These are phyloP conservation scores for Melanotaenia duboulayi DNA, from an alignment of 2,113 vertebrate genomes.

Conservation along the genomic window DNA sequence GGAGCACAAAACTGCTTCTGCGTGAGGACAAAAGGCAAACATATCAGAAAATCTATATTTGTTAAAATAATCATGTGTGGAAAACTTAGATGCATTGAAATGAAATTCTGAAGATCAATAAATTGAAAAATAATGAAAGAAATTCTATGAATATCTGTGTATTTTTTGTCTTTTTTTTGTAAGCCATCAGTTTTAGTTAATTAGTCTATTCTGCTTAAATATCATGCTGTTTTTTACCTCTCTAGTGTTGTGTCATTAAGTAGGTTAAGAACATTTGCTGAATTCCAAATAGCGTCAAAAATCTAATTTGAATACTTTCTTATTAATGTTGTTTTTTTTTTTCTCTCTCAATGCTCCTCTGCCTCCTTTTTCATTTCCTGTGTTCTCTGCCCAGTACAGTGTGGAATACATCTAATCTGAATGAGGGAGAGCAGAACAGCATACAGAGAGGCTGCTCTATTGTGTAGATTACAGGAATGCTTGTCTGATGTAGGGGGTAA, in stretches of 20 bases:
- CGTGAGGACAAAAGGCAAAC: no score
- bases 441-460: neutral
- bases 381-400: constrained; percentile 40
- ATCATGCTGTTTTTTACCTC: constrained; percentile 5
- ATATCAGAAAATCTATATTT: no score
- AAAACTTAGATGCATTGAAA: no score
- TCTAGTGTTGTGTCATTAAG: constrained; percentile 20
- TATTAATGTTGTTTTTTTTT: constrained; percentile 53
- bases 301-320: constrained; percentile 60
- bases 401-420: constrained; percentile 59
- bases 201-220: constrained; percentile 16
- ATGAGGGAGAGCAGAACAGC: constrained; percentile 17
- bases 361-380: constrained; percentile 69
- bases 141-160: neutral
- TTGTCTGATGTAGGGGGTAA: constrained; percentile 45
- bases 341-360: neutral
- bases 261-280: constrained; percentile 52
- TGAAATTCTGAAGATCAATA: no score
- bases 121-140: no score
- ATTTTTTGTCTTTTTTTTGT: constrained; percentile 19
- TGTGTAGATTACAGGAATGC: constrained; percentile 34
- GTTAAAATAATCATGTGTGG: no score
- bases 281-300: constrained; percentile 63
- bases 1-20: no score
- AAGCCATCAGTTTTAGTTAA: neutral